Evolutionary conservation across 2,797 vertebrate species (phyloP), one percentile per base, ranked within the genome.

Genomic region (Ctenopoma multispine): DNA sequence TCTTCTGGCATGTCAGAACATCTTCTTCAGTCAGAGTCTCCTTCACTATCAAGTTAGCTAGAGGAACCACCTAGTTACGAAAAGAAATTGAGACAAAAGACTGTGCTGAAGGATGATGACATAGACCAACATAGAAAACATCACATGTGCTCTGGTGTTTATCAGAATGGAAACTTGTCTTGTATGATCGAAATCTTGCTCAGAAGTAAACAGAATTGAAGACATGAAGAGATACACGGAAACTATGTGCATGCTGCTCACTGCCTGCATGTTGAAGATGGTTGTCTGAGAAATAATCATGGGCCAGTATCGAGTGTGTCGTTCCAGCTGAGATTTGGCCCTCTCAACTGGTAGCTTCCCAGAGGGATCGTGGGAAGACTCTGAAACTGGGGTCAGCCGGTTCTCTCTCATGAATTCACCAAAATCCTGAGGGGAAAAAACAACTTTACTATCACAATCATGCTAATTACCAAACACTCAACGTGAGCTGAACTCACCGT

Each of bases 271-370:
- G 91, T 99, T 99, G 90, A 99, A 99, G 79, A 99, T 99, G 72
- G 98, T 99, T 50, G 98, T 99, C 91, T 99, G 98, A 79, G 98
- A 99, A 88, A 99, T 99, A 85, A 99, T 99, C 98, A 99, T 99
- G 7, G 98, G 98, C 98, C 98, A 99, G 89, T 99, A 99, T 49
- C 98, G 96, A 49, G 98, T 99, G 85, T 99, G 92, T 49, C 97
- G 96, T 85, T 99, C 98, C 84, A 99, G 94, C 84, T 99, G 98
- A 75, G 94, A 93, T 93, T 96, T 99, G 47, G 98, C 97, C 83
- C 96, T 93, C 82, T 98, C 97, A 49, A 94, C 85, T 10, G 98
- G 98, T 38, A 95, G 86, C 91, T 96, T 96, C 78, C 93, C 93
- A 18, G 91, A 94, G 18, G 94, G 92, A 79, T 97, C 95, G 0